A percentile compares a stretch with the other conserved stretches of the same genome.
These are phyloP conservation scores for Amblyjoppa fuscipennis DNA, from an alignment of 2,888 invertebrate species.

Conservation along the genomic window DNA sequence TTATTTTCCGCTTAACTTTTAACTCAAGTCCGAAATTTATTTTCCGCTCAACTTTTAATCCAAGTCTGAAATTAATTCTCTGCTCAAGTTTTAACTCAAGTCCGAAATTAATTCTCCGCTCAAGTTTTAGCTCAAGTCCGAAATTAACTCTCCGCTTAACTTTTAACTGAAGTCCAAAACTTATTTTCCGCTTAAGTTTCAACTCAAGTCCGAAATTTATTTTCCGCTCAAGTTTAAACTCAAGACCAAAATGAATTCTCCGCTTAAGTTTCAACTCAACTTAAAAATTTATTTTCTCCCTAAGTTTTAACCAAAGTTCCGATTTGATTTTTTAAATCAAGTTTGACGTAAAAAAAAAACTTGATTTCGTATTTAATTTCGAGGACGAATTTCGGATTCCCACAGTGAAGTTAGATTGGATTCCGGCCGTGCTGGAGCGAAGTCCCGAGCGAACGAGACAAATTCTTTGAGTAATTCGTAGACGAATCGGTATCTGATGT, in stretches of 20 bases:
- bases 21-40: background rate
- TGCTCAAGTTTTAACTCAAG: background rate
- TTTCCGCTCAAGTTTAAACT: background rate
- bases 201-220: no score
- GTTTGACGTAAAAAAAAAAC: background rate
- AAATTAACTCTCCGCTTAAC: background rate
- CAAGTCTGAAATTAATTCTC: background rate
- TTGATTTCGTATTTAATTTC: background rate
- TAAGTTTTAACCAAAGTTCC: background rate
- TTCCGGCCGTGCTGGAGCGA: background rate
- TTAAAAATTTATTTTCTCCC: background rate
- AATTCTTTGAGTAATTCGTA: constrained; percentile 59
- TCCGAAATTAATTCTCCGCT: background rate
- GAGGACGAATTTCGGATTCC: background rate
- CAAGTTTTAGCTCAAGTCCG: background rate
- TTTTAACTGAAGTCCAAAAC: no score
- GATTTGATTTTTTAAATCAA: background rate
- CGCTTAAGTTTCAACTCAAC: background rate
- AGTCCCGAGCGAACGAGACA: constrained; percentile 11
- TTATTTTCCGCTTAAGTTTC: no score
- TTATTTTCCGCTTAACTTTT: background rate
- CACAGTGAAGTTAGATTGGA: background rate
- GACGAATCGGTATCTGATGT: constrained; percentile 67
- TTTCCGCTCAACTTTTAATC: background rate
- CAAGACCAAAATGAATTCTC: background rate